Evolutionary conservation across 2,888 invertebrate species (phyloP).

Genomic region (Drosophila phalerata): DNA sequence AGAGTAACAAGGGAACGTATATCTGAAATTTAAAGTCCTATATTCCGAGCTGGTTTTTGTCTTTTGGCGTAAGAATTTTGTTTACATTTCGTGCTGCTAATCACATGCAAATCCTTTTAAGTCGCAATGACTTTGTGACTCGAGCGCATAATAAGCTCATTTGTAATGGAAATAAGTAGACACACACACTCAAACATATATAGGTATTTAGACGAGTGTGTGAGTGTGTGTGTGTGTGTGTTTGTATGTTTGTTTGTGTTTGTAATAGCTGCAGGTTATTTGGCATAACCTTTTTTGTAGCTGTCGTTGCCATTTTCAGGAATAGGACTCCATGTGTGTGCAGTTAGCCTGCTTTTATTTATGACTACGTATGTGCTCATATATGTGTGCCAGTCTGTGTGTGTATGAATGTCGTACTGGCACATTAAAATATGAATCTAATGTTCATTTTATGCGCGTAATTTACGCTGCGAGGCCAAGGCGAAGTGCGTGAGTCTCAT

Average conservation of each 20-base stretch:
- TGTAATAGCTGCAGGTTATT: conserved; percentile 77
- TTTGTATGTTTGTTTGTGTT: conserved; percentile 56
- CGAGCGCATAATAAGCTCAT: conserved; percentile 81
- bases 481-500: conserved; percentile 30
- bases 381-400: background rate
- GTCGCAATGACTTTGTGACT: conserved; percentile 81
- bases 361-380: conserved; percentile 38
- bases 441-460: conserved; percentile 82
- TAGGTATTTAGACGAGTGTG: conserved; percentile 21
- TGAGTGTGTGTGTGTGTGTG: conserved; percentile 8
- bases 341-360: conserved; percentile 62
- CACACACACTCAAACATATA: conserved; percentile 23
- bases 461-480: conserved; percentile 69
- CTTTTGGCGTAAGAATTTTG: conserved; percentile 70
- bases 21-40: background rate
- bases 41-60: conserved; percentile 51
- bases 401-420: conserved; percentile 24
- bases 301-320: conserved; percentile 57
- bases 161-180: conserved; percentile 72
- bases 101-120: conserved; percentile 82
- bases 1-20: conserved; percentile 26
- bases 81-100: conserved; percentile 78
- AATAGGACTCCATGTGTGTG: conserved; percentile 23
- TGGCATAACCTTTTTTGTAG: conserved; percentile 70
- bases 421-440: conserved; percentile 79